These are phyloP conservation scores for Apostichopus leukothele DNA, from an alignment of 53 echinoderm and acorn worm genomes.

Conservation along the genomic window DNA sequence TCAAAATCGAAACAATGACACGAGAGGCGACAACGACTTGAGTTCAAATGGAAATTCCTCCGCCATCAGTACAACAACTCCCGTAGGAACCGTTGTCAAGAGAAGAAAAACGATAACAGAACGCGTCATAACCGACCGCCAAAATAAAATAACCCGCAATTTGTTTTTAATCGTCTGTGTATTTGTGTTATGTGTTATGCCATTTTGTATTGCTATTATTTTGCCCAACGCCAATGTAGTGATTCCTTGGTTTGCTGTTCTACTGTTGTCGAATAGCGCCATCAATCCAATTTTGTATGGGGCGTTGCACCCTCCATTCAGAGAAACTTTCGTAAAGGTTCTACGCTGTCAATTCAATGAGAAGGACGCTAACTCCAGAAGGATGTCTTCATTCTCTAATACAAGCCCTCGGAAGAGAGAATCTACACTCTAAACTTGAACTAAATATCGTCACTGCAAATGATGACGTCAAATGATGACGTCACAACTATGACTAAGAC, in stretches of 20 bases:
- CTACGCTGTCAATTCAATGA: not conserved
- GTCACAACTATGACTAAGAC: too few species aligned
- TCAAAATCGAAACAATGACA: not conserved
- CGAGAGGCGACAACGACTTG: not conserved
- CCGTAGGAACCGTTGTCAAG: not conserved
- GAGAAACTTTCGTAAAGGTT: not conserved
- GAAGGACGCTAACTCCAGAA: not conserved
- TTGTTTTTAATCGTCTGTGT: not conserved
- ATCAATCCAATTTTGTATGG: conserved; percentile 19
- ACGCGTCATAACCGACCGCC: not conserved
- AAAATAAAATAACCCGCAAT: conserved; percentile 11
- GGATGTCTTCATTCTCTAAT: not conserved
- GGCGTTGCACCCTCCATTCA: not conserved
- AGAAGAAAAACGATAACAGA: not conserved
- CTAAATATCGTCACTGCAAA: too few species aligned
- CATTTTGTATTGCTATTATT: conserved; percentile 10
- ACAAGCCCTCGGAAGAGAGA: not conserved
- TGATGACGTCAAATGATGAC: too few species aligned
- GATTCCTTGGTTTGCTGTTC: conserved; percentile 14
- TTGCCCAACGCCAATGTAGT: not conserved
- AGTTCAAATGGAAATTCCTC: not conserved
- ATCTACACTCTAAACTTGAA: not conserved
- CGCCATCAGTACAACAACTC: not conserved
- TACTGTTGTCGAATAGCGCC: conserved; percentile 16
- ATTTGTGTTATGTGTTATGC: not conserved